Conservation (phyloP, 1,140 invertebrate species). For the Acromyrmex heyeri region DNA sequence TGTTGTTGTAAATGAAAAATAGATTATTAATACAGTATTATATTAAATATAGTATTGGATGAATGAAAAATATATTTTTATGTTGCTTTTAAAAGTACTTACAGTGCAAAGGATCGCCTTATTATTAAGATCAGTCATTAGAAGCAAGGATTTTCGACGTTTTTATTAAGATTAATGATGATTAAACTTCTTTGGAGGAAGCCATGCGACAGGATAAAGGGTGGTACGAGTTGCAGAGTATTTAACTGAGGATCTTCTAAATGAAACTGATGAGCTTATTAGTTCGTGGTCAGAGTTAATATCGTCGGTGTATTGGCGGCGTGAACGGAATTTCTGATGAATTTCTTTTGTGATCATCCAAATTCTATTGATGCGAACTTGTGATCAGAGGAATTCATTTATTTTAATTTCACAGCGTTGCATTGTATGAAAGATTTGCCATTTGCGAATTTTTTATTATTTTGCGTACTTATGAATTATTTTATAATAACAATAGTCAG, state of each 20-base stretch:
- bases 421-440: background rate
- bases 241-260: slow-evolving; percentile 70
- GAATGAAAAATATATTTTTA: background rate
- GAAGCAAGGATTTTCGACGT: background rate
- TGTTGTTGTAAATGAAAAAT: background rate
- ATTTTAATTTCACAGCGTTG: background rate
- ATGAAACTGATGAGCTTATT: slow-evolving; percentile 72
- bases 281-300: slow-evolving; percentile 60
- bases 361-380: slow-evolving; percentile 50
- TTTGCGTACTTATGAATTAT: background rate
- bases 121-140: slow-evolving; percentile 38
- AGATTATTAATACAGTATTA: background rate
- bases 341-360: background rate
- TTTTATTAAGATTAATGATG: slow-evolving; percentile 51
- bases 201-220: slow-evolving; percentile 23
- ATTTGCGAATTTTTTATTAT: background rate
- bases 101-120: background rate
- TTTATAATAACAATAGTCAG: background rate
- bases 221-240: slow-evolving; percentile 46
- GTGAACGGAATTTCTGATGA: slow-evolving; percentile 45
- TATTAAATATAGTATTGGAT: no score
- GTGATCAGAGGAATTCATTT: slow-evolving; percentile 37
- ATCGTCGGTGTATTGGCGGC: slow-evolving; percentile 51
- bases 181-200: slow-evolving; percentile 54
- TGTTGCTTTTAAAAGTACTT: background rate